Evolutionary conservation across 1,140 invertebrate species (phyloP).

Genomic region (Drosophila guanche): DNA sequence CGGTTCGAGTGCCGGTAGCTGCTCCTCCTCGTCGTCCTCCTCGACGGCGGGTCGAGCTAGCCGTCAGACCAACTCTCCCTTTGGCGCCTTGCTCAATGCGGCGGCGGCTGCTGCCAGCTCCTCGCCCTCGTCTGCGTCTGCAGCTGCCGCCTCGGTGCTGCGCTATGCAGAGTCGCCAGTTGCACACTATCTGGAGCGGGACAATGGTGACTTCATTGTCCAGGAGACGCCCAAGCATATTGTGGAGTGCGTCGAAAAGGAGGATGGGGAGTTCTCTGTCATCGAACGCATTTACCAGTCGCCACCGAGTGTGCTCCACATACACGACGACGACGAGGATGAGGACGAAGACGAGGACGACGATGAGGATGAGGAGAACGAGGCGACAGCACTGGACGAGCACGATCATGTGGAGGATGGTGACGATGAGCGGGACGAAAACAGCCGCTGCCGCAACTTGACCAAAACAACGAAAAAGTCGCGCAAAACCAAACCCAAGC

Average conservation of each 20-base stretch:
- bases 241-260: conserved; percentile 80
- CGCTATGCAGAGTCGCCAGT: conserved; percentile 79
- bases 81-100: conserved; percentile 65
- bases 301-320: conserved; percentile 78
- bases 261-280: conserved; percentile 80
- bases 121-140: conserved; percentile 50
- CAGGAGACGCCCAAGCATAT: conserved; percentile 82
- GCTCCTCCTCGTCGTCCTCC: conserved; percentile 6
- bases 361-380: conserved; percentile 22
- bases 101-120: conserved; percentile 64
- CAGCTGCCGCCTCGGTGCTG: conserved; percentile 51
- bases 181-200: conserved; percentile 78
- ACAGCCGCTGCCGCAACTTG: conserved; percentile 48
- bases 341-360: conserved; percentile 63
- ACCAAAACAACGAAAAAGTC: conserved; percentile 59
- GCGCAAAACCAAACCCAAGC: conserved; percentile 59
- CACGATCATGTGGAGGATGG: conserved; percentile 46
- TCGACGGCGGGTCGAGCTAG: conserved; percentile 13
- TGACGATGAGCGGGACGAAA: conserved; percentile 68
- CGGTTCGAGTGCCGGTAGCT: conserved; percentile 14
- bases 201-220: conserved; percentile 82
- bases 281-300: conserved; percentile 83
- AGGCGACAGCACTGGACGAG: conserved; percentile 31
- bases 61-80: conserved; percentile 67
- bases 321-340: conserved; percentile 78